Base-by-base conservation (phyloP, 2,888 invertebrate species). In the Spisula subtruncata region DNA sequence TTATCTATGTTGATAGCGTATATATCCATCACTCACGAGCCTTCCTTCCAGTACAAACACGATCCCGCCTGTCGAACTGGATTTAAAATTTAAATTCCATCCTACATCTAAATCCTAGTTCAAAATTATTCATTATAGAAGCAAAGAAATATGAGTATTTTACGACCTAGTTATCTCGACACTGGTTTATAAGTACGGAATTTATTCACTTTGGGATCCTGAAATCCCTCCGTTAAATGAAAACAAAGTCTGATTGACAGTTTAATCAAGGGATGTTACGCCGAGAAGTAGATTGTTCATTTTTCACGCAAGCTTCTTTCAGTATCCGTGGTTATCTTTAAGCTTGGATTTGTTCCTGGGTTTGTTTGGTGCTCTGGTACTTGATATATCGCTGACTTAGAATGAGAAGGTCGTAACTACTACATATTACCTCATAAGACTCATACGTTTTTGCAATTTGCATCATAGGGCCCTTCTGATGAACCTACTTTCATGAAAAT, bases 41-140 rank as follows among this genome's bases (percentile, higher is more conserved):
- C 41, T 41, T 1, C 51, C 10, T 16, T 51, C 51, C 16, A 16
- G 1, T 51, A 51, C 51, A 66, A 66, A 66, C 10, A 66, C 60
- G 1, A 25, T 66, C n/a, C 25, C 8, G 20, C 25, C 60, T 8
- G 25, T n/a, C n/a, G n/a, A n/a, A n/a, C n/a, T n/a, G n/a, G 10
- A 20, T n/a, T 16, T n/a, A n/a, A n/a, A 14, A 32, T 32, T 71
- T 71, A 32, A 29, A 71, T 71, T 32, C 32, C 10, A 75, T 75
- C 35, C 16, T 32, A 35, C 20, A 75, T 75, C 75, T 75, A 75
- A 29, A 75, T 75, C 75, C 35, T 2, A 75, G 35, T 35, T 75
- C 75, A 75, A 75, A 35, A 35, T 75, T 75, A 75, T 75, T 75
- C 75, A 75, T 75, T 75, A 32, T 35, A 75, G 16, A 14, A 75